Evolutionary conservation across 2,797 vertebrate species (phyloP).

Genomic region (Crypturellus tataupa): DNA sequence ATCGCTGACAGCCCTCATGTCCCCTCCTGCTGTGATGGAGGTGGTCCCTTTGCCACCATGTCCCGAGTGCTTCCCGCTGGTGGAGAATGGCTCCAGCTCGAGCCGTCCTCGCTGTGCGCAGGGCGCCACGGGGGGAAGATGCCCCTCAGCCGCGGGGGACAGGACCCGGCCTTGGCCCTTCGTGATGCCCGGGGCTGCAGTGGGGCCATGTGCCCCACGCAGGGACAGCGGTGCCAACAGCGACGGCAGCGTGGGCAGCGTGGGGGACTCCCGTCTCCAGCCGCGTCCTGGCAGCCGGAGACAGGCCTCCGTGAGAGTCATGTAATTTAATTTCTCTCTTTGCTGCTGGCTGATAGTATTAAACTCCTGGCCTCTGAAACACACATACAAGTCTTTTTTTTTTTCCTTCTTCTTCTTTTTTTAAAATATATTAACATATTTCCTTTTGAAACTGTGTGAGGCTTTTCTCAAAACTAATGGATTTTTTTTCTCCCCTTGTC

Average conservation of each 20-base stretch:
- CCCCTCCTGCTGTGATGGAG: neutral
- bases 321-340: constrained; percentile 75
- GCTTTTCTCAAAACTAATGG: constrained; percentile 85
- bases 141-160: fast-evolving
- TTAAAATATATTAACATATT: constrained; percentile 80
- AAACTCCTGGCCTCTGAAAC: constrained; percentile 46
- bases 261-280: neutral
- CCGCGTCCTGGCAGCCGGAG: constrained; percentile 12
- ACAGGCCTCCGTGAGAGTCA: neutral
- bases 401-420: fast-evolving
- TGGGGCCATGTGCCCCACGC: neutral
- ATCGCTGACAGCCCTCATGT: neutral
- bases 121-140: neutral
- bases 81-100: fast-evolving
- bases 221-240: neutral
- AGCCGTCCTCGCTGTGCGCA: neutral
- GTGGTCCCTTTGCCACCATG: neutral
- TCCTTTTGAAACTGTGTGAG: constrained; percentile 82
- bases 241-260: neutral
- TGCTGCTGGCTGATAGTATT: constrained; percentile 62
- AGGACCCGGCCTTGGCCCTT: neutral
- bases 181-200: fast-evolving
- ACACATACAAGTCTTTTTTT: constrained; percentile 45
- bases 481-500: constrained; percentile 74
- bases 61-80: neutral